phyloP scores from a whole-genome alignment of 2,113 vertebrate genomes.

The Pseudopipra pipra region DNA sequence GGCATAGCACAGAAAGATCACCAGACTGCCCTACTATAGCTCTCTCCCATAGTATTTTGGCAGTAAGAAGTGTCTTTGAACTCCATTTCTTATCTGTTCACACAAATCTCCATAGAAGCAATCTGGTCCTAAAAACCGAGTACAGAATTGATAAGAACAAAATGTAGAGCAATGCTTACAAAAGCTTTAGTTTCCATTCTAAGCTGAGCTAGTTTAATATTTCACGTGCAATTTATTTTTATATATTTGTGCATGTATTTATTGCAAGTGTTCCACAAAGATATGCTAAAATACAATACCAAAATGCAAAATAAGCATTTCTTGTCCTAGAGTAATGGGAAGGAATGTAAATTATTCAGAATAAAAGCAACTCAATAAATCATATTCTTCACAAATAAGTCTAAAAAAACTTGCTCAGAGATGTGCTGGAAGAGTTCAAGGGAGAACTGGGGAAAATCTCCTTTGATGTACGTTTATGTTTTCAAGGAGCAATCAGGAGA shows the following conservation, averaged over 20 bases:
- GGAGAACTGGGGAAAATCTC: not conserved
- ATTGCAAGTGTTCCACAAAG: not conserved
- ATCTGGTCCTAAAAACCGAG: not conserved
- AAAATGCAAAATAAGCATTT: constrained; percentile 20
- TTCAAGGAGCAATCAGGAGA: not conserved
- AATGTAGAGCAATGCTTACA: not conserved
- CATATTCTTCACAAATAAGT: not conserved
- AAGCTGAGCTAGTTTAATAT: not conserved
- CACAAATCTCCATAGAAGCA: not conserved
- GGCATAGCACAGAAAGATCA: not conserved
- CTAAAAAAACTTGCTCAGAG: not conserved
- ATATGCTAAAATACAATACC: not conserved
- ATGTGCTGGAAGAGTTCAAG: not conserved
- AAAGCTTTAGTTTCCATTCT: not conserved
- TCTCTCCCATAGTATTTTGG: not conserved
- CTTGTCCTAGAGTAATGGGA: not conserved
- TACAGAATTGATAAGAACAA: not conserved
- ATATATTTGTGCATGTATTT: not conserved
- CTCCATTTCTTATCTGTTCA: not conserved
- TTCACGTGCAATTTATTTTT: not conserved
- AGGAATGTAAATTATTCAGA: constrained; percentile 19
- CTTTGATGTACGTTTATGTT: not conserved
- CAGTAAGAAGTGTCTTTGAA: not conserved
- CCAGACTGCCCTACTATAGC: not conserved
- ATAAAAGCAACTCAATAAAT: constrained; percentile 21